A percentile compares a stretch with the other conserved stretches of the same genome.
phyloP scores from a whole-genome alignment of 2,797 vertebrate species.

The Malurus splendens region DNA sequence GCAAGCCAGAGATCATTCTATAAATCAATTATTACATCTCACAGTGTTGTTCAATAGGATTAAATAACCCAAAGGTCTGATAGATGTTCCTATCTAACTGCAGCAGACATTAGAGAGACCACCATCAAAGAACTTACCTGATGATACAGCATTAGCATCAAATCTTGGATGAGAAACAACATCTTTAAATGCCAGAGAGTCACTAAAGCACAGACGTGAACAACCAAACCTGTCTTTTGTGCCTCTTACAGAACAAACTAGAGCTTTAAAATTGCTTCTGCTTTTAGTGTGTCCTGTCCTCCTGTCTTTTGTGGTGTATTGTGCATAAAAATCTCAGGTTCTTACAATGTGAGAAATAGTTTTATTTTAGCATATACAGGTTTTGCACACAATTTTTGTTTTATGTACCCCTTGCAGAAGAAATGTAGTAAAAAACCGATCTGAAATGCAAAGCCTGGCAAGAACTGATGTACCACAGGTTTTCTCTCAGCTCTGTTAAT shows the following conservation, averaged over 20 bases:
- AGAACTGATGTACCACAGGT: neutral
- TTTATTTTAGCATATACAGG: neutral
- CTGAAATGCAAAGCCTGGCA: neutral
- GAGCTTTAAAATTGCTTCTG: neutral
- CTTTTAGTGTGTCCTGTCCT: neutral
- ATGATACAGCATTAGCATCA: neutral
- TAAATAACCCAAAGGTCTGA: neutral
- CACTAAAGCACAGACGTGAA: neutral
- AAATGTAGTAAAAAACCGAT: neutral
- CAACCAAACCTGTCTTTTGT: neutral
- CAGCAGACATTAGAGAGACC: neutral
- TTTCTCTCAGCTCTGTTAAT: neutral
- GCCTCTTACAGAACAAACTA: neutral
- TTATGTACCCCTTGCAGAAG: neutral
- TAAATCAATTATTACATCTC: conserved; percentile 34
- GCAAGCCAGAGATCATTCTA: neutral
- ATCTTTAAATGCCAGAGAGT: neutral
- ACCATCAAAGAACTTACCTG: neutral
- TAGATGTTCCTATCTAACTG: neutral
- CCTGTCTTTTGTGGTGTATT: neutral
- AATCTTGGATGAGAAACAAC: neutral
- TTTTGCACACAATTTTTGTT: neutral
- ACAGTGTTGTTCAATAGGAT: neutral
- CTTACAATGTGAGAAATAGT: neutral
- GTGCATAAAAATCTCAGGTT: neutral